Evolutionary conservation across 2,113 vertebrate genomes (phyloP).

Genomic region (pig (Sus scrofa)): T2T-Sscrofa CM000812.6:10848501-10849000

Average conservation of each 20-base stretch:
- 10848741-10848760: no score
- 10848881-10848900: neutral
- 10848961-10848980: neutral
- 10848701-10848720: neutral
- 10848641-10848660: neutral
- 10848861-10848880: neutral
- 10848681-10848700: neutral
- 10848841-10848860: neutral
- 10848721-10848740: neutral
- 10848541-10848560: neutral
- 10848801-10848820: neutral
- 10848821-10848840: neutral
- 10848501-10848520: neutral
- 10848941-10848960: neutral
- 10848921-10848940: neutral
- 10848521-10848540: constrained; percentile 2
- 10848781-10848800: neutral
- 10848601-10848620: neutral
- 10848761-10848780: neutral
- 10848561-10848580: neutral
- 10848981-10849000: neutral
- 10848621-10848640: neutral
- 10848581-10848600: neutral
- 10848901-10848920: neutral
- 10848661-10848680: neutral